Conservation (phyloP, 2,113 vertebrate species). For the Gavia stellata region DNA sequence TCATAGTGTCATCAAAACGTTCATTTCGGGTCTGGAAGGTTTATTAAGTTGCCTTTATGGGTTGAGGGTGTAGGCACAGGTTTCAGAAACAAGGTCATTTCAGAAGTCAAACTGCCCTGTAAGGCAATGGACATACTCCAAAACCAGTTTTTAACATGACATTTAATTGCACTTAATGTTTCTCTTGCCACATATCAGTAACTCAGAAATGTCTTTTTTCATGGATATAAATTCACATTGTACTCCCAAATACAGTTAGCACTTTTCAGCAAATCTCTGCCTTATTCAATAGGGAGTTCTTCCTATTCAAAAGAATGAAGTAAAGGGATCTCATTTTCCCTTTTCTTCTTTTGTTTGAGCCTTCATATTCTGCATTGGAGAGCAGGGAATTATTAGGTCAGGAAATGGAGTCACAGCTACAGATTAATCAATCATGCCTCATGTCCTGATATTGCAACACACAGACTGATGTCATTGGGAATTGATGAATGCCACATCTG, state of each 20-base stretch:
- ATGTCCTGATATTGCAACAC: conserved; percentile 24
- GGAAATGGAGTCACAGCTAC: conserved; percentile 33
- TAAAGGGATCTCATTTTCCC: not conserved
- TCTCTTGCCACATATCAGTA: not conserved
- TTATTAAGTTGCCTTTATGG: conserved; percentile 65
- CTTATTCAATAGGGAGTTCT: conserved; percentile 29
- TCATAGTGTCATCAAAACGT: conserved; percentile 62
- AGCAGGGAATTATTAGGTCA: conserved; percentile 25
- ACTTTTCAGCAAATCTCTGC: conserved; percentile 17
- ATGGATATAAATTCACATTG: not conserved
- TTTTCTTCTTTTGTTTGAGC: conserved; percentile 10
- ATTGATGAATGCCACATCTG: conserved; percentile 40
- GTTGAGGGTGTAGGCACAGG: not conserved
- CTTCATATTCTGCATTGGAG: not conserved
- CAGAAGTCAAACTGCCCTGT: not conserved
- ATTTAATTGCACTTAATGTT: not conserved
- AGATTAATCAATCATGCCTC: conserved; percentile 37
- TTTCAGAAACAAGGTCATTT: conserved; percentile 57
- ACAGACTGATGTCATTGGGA: conserved; percentile 28
- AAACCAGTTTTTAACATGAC: not conserved
- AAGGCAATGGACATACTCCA: not conserved
- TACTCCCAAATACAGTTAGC: not conserved
- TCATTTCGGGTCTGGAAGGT: conserved; percentile 56
- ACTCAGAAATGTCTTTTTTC: not conserved
- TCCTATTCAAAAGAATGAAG: not conserved